Base-by-base conservation (phyloP, 2,113 vertebrate genomes). In the Eurypyga helias region DNA sequence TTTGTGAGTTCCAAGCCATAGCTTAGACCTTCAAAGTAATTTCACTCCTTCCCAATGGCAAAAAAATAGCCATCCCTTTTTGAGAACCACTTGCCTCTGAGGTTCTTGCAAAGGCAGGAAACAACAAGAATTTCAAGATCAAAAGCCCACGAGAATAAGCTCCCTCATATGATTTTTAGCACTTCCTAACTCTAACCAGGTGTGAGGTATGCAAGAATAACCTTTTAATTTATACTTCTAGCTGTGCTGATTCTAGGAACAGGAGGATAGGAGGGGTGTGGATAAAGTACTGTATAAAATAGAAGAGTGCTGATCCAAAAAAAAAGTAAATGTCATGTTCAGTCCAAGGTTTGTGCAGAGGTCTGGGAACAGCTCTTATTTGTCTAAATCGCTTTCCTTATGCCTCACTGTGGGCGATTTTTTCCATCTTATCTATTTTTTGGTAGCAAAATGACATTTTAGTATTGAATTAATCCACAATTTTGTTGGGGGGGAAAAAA, bases 301-400 rank as follows among this genome's bases (percentile, higher is more conserved):
- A 41, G 15, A 70, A 17, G 78, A 90, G 75, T 93, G 49, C 58
- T 87, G 90, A 95, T 94, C 69, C 49, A 94, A 91, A 93, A 87
- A 76, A 54, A 34, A 6, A 49, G 65, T 57, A 95, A 88, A 96
- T 93, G 70, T 91, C 90, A 38, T 69, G 17, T 73, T 87, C 57
- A 49, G 73, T 85, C 66, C 62, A 54, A 49, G 58, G 24, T 86
- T 85, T 94, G 45, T 87, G 54, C 45, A 66, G 73, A 91, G 81
- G 49, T 82, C 62, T 91, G 31, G 41, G 61, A 93, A 76, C 61
- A 85, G 41, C 61, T 87, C 13, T 72, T 79, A 33, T 41, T 96
- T 82, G 25, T 61, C n/a, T 69, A 65, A 72, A 90, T 90, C 85
- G 41, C 45, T 90, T 77, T 75, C n/a, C 54, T 54, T 76, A 33